Evolutionary conservation across 1,140 invertebrate species (phyloP).

Genomic region (Drosophila rhopaloa): DNA sequence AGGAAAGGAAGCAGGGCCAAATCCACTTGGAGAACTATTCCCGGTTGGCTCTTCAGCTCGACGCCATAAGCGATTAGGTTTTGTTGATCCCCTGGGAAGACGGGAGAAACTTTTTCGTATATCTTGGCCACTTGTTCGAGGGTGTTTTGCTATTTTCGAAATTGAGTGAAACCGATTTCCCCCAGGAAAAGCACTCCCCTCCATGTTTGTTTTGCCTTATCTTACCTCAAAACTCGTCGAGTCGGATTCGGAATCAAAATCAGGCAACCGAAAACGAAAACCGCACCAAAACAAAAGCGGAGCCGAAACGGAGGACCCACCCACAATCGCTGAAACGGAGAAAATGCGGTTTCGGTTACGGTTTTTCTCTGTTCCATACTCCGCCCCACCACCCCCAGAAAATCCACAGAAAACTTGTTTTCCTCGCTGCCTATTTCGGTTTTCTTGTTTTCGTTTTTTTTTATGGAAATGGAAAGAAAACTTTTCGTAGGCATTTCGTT

Average conservation of each 20-base stretch:
- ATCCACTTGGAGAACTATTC: conserved; percentile 46
- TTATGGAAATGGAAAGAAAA: conserved; percentile 75
- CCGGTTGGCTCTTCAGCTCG: conserved; percentile 66
- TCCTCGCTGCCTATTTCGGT: conserved; percentile 26
- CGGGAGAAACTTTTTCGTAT: conserved; percentile 24
- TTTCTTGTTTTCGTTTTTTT: conserved; percentile 44
- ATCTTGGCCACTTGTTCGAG: conserved; percentile 26
- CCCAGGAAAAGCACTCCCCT: conserved; percentile 44
- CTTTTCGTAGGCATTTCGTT: conserved; percentile 78
- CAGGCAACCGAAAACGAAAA: conserved; percentile 41
- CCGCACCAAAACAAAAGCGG: conserved; percentile 33
- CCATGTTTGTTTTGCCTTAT: conserved; percentile 46
- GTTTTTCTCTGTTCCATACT: conserved; percentile 78
- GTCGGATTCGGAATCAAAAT: conserved; percentile 48
- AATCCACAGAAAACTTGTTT: conserved; percentile 63
- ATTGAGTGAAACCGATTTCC: conserved; percentile 82
- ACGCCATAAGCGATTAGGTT: conserved; percentile 80
- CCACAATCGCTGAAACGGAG: conserved; percentile 74
- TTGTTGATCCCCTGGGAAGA: conserved; percentile 72
- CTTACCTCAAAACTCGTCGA: conserved; percentile 58
- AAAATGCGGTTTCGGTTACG: conserved; percentile 84
- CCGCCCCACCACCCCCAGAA: conserved; percentile 7
- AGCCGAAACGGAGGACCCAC: conserved; percentile 44
- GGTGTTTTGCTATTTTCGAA: conserved; percentile 61
- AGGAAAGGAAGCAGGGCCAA: conserved; percentile 17